Conservation (phyloP, 1,140 invertebrate genomes). For the Nasonia giraulti region DNA sequence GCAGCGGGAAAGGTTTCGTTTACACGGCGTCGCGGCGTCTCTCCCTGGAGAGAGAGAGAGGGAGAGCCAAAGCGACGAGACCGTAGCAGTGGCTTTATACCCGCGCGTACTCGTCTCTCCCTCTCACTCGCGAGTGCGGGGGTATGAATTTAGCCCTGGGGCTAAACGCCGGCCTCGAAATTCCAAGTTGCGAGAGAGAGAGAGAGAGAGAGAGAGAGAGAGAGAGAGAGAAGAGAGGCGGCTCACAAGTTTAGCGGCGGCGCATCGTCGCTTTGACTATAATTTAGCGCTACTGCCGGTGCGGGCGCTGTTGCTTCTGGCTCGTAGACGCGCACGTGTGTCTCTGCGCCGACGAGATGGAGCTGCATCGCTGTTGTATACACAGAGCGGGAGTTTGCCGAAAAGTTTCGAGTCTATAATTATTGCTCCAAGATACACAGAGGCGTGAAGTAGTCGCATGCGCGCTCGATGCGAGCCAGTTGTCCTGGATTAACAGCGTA, state of each 20-base stretch:
- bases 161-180: conserved; percentile 44
- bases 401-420: not conserved
- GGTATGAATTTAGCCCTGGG: conserved; percentile 47
- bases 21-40: conserved; percentile 8
- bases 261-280: conserved; percentile 41
- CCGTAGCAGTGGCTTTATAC: not conserved
- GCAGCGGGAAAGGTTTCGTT: conserved; percentile 14
- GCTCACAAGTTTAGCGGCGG: conserved; percentile 41
- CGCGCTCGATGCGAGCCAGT: not conserved
- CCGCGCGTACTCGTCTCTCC: not conserved
- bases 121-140: conserved; percentile 4
- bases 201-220: too few relatives aligned
- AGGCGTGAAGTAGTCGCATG: not conserved
- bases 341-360: not conserved
- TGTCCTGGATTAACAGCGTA: not conserved
- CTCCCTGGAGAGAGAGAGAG: not conserved
- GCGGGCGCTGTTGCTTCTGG: not conserved
- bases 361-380: not conserved
- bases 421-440: not conserved
- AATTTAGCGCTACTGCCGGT: conserved; percentile 22
- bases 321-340: not conserved
- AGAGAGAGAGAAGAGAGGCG: not conserved
- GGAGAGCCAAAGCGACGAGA: not conserved
- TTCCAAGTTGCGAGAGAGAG: conserved; percentile 25
- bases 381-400: not conserved